Evolutionary conservation across 2,797 vertebrate genomes (phyloP).

Genomic region (Martes flavigula): DNA sequence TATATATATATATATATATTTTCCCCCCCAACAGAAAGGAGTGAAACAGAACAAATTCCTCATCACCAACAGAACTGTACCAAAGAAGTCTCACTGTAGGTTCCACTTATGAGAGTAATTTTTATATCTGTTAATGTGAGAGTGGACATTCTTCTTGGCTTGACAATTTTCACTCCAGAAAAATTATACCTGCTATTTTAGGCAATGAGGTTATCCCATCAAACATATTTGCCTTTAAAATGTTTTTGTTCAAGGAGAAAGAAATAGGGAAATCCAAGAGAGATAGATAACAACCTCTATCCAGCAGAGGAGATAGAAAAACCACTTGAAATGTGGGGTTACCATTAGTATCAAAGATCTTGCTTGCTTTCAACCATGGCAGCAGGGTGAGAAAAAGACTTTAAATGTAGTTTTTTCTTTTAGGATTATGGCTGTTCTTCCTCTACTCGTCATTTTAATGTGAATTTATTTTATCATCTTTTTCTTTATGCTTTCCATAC

Average conservation of each 20-base stretch:
- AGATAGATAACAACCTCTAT: not conserved
- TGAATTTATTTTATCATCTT: not conserved
- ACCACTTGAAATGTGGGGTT: not conserved
- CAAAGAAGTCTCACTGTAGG: not conserved
- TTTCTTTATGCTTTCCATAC: not conserved
- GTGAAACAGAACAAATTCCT: not conserved
- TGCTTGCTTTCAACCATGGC: not conserved
- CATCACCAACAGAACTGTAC: not conserved
- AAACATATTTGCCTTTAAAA: not conserved
- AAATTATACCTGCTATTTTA: not conserved
- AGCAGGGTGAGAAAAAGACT: not conserved
- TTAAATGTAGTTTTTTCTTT: not conserved
- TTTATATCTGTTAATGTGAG: constrained; percentile 5
- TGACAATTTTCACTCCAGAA: not conserved
- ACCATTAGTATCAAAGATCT: not conserved
- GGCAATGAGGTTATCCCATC: not conserved
- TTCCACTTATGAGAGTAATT: constrained; percentile 38
- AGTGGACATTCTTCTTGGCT: not conserved
- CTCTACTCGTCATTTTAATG: not conserved
- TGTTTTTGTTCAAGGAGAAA: not conserved
- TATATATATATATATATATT: too few species aligned
- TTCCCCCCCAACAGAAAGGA: not conserved
- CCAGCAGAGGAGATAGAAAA: not conserved
- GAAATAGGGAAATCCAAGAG: not conserved
- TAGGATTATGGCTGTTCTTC: not conserved